Percentiles rank a stretch among this genome's conserved stretches.
phyloP scores from a whole-genome alignment of 2,797 vertebrate species.

The Tachyglossus aculeatus region DNA sequence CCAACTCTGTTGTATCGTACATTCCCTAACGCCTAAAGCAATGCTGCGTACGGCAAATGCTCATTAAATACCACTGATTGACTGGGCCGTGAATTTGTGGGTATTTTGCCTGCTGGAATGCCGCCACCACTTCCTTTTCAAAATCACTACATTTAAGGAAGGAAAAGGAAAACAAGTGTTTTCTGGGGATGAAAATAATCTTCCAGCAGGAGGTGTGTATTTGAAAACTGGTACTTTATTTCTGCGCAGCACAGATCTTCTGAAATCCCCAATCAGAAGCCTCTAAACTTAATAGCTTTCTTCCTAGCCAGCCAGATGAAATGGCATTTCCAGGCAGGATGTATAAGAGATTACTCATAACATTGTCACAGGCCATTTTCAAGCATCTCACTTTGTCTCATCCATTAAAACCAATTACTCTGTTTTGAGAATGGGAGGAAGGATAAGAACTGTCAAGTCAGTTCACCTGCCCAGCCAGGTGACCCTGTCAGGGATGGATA shows the following conservation, averaged over 20 bases:
- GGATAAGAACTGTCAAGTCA: background rate
- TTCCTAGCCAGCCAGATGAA: fast-evolving
- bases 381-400: background rate
- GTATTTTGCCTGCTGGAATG: too few relatives aligned
- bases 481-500: background rate
- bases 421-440: background rate
- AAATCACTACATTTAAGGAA: too few relatives aligned
- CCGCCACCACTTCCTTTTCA: too few relatives aligned
- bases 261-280: background rate
- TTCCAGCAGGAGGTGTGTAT: too few relatives aligned
- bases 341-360: background rate
- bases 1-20: too few relatives aligned
- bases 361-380: background rate
- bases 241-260: background rate
- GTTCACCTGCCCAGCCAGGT: fast-evolving
- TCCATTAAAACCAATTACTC: background rate
- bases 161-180: too few relatives aligned
- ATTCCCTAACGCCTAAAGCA: too few relatives aligned
- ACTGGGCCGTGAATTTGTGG: too few relatives aligned
- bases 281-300: background rate
- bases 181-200: too few relatives aligned
- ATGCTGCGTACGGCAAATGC: too few relatives aligned
- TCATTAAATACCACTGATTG: too few relatives aligned
- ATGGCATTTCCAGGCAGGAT: background rate
- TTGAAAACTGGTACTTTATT: background rate